phyloP scores from a whole-genome alignment of 2,113 vertebrate genomes.

The Actenoides hombroni region DNA sequence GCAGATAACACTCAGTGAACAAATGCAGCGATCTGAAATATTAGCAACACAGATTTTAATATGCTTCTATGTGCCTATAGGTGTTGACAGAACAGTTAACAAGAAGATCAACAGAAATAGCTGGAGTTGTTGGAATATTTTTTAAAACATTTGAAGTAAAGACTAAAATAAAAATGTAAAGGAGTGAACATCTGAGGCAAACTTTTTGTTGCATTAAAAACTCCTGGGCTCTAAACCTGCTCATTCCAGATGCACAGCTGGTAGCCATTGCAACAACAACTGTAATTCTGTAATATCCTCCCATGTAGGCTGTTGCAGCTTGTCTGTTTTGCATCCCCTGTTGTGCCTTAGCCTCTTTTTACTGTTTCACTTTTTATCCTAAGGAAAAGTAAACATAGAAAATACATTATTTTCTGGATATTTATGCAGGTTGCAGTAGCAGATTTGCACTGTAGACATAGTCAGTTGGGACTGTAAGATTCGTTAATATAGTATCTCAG shows the following conservation, averaged over 20 bases:
- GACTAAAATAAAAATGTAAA: constrained; percentile 18
- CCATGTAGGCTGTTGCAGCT: constrained; percentile 37
- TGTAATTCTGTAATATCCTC: constrained; percentile 65
- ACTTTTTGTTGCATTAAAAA: constrained; percentile 28
- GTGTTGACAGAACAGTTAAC: neutral
- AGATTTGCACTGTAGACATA: neutral
- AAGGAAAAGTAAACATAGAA: constrained; percentile 63
- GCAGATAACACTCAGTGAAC: neutral
- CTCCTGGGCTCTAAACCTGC: constrained; percentile 13
- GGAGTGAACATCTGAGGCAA: neutral
- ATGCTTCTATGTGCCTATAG: neutral
- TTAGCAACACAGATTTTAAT: neutral
- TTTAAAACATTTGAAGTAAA: neutral
- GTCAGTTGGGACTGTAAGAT: constrained; percentile 24
- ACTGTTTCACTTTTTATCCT: constrained; percentile 65
- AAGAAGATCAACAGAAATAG: neutral
- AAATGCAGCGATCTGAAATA: neutral
- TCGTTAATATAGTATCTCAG: neutral
- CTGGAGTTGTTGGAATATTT: neutral
- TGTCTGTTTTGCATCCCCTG: constrained; percentile 47
- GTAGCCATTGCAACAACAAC: constrained; percentile 48
- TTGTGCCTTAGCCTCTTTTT: constrained; percentile 55
- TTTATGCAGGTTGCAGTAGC: neutral
- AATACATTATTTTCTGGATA: neutral
- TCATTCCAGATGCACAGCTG: constrained; percentile 70